A percentile compares a stretch with the other conserved stretches of the same genome.
These are phyloP conservation scores for Drosophila pallidifrons DNA, from an alignment of 1,140 invertebrate species.

Conservation along the genomic window DNA sequence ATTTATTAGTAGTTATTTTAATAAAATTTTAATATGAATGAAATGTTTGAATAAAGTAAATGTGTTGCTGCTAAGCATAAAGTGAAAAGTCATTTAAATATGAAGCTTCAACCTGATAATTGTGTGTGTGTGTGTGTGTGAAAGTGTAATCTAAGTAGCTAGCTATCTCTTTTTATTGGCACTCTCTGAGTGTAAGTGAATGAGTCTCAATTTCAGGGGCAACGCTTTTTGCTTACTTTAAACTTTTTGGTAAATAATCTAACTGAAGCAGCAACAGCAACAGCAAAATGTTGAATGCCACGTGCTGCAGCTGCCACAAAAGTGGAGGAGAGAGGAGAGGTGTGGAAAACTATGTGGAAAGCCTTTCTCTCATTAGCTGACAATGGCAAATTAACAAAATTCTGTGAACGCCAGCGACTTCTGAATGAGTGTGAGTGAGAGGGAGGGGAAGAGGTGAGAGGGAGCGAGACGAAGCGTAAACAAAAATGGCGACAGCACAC, in stretches of 20 bases:
- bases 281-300: not conserved
- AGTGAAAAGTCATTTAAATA: too few species aligned
- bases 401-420: constrained; percentile 22
- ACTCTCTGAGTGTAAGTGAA: not conserved
- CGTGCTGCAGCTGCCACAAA: constrained; percentile 2
- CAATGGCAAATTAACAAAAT: constrained; percentile 50
- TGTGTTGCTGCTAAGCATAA: too few species aligned
- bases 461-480: constrained; percentile 16
- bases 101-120: too few species aligned
- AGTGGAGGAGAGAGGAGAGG: not conserved
- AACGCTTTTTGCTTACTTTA: constrained; percentile 16
- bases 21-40: too few species aligned
- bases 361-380: constrained; percentile 43
- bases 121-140: too few species aligned
- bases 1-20: too few species aligned
- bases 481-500: constrained; percentile 40
- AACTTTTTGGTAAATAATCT: constrained; percentile 8
- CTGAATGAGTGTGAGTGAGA: not conserved
- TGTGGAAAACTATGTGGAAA: constrained; percentile 18
- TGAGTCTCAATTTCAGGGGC: not conserved
- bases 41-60: too few species aligned
- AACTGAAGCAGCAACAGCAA: not conserved
- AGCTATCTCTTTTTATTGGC: not conserved
- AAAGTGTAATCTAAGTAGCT: not conserved
- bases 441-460: not conserved